A percentile compares a stretch with the other conserved stretches of the same genome.
Conservation (phyloP, 1,140 invertebrate genomes). For the Gryllus bimaculatus region DNA sequence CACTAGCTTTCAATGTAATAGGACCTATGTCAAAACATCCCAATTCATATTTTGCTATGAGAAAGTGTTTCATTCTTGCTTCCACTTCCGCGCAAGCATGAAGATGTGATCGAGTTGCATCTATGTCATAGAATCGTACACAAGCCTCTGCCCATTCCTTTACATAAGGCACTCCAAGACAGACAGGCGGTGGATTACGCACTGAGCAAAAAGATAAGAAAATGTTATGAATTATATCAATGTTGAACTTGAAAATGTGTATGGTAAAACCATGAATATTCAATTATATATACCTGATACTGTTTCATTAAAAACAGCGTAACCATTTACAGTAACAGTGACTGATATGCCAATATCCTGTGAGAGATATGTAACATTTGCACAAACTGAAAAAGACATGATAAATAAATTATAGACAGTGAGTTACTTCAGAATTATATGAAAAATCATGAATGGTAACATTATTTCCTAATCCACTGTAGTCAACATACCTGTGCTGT, state of each 20-base stretch:
- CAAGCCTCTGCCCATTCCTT: conserved; percentile 28
- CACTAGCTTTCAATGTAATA: too few relatives aligned
- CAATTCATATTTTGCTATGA: conserved; percentile 25
- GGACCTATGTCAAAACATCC: conserved; percentile 26
- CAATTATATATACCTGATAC: conserved; percentile 29
- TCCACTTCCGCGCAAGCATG: conserved; percentile 27
- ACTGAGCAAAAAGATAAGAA: conserved; percentile 24
- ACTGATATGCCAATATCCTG: conserved; percentile 31
- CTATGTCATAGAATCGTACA: conserved; percentile 29
- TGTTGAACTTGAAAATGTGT: neutral
- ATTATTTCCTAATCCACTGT: neutral
- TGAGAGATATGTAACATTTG: conserved; percentile 29
- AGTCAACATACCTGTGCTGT: conserved; percentile 17
- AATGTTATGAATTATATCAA: neutral
- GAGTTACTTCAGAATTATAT: neutral
- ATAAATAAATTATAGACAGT: neutral
- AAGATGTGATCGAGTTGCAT: conserved; percentile 24
- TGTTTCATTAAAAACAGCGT: conserved; percentile 30
- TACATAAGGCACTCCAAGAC: conserved; percentile 25
- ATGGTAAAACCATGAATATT: too few relatives aligned
- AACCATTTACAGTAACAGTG: conserved; percentile 29
- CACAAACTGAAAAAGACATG: conserved; percentile 29
- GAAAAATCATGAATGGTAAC: neutral
- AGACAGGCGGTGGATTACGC: conserved; percentile 32
- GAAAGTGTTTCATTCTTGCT: conserved; percentile 22